Evolutionary conservation across 2,113 vertebrate genomes (phyloP).

Genomic region (Stegastes partitus): DNA sequence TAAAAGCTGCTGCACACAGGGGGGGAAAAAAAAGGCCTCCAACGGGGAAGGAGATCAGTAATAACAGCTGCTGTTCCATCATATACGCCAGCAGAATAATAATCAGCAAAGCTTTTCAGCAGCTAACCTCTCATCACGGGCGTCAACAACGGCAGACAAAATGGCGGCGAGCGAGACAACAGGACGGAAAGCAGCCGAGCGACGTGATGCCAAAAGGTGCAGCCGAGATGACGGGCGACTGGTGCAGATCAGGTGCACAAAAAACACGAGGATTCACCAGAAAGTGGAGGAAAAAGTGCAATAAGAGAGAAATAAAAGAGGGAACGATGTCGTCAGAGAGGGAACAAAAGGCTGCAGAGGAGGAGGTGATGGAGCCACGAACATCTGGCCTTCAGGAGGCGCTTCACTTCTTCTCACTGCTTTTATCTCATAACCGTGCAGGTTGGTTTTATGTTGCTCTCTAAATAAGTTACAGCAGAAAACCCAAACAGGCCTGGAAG

Average conservation of each 20-base stretch:
- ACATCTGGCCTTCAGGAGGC: constrained; percentile 9
- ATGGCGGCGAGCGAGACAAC: constrained; percentile 37
- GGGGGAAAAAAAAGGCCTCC: constrained; percentile 3
- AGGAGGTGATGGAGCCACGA: constrained; percentile 16
- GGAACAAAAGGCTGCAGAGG: constrained; percentile 7
- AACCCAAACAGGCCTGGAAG: background rate
- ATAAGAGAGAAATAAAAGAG: background rate
- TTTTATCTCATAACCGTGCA: background rate
- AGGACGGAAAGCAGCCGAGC: constrained; percentile 19
- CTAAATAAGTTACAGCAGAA: background rate
- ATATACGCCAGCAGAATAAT: constrained; percentile 69
- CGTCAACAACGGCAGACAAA: constrained; percentile 56
- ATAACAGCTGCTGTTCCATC: constrained; percentile 73
- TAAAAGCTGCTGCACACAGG: background rate
- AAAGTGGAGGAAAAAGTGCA: background rate
- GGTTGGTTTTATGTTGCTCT: too few species aligned
- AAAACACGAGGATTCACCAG: constrained; percentile 12
- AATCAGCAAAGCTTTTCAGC: constrained; percentile 67
- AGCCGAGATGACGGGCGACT: constrained; percentile 4
- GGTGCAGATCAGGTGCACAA: background rate
- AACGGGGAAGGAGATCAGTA: constrained; percentile 44
- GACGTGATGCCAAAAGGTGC: constrained; percentile 10
- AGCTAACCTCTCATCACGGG: constrained; percentile 56
- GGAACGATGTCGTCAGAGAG: background rate
- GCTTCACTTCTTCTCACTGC: background rate